Percentiles rank a stretch among this genome's conserved stretches.
Conservation (phyloP, 2,888 invertebrate species). For the Mythimna pallens region DNA sequence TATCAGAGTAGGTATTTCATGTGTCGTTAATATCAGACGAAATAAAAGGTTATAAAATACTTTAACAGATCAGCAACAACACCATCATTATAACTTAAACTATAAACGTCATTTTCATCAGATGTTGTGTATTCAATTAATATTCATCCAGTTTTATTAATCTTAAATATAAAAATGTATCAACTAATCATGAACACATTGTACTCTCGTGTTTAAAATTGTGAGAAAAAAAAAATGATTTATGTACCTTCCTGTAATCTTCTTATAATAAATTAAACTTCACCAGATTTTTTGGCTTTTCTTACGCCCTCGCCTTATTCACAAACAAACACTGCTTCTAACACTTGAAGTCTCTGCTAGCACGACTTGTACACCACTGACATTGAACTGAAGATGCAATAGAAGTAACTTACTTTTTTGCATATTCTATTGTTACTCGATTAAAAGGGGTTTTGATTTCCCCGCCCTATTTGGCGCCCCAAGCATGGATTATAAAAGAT, state of each 20-base stretch:
- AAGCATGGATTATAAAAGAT: conserved; percentile 45
- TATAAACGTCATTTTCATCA: conserved; percentile 51
- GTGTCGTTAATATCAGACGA: conserved; percentile 40
- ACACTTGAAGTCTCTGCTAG: conserved; percentile 72
- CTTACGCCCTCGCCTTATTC: conserved; percentile 62
- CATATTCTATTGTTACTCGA: conserved; percentile 79
- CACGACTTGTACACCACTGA: conserved; percentile 80
- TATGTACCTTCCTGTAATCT: conserved; percentile 65
- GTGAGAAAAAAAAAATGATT: conserved; percentile 34
- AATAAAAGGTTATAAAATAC: conserved; percentile 23
- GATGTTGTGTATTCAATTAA: conserved; percentile 43
- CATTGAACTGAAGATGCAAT: conserved; percentile 69
- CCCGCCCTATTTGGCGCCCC: conserved; percentile 75
- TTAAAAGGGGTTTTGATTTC: conserved; percentile 76
- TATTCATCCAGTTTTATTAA: conserved; percentile 37
- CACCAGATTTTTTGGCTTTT: conserved; percentile 74
- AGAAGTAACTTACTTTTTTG: conserved; percentile 76
- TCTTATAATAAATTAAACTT: conserved; percentile 69
- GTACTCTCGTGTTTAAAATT: conserved; percentile 57
- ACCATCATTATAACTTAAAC: conserved; percentile 25
- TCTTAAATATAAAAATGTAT: conserved; percentile 35
- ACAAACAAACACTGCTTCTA: conserved; percentile 41
- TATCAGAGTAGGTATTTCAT: conserved; percentile 31
- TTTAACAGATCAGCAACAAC: conserved; percentile 26
- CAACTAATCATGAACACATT: conserved; percentile 53